A percentile compares a stretch with the other conserved stretches of the same genome.
These are phyloP conservation scores for Protophormia terraenovae DNA, from an alignment of 2,888 invertebrate species.

Conservation along the genomic window DNA sequence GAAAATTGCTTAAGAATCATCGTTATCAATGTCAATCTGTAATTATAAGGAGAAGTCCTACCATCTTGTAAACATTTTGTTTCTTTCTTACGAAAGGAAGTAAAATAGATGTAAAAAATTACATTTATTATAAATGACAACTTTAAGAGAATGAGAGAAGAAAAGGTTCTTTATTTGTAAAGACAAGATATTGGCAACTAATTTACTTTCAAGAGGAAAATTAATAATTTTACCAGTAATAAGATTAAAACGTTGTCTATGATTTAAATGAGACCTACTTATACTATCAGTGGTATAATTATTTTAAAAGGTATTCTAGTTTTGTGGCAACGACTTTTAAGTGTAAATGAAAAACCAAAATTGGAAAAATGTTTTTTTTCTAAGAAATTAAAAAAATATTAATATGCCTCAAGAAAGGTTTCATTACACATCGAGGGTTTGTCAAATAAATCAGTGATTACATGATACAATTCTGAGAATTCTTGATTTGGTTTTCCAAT, in stretches of 20 bases:
- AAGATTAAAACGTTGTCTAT: neutral
- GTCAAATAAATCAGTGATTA: no score
- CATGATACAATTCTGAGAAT: no score
- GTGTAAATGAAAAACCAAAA: no score
- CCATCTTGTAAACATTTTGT: neutral
- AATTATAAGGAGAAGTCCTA: slow-evolving; percentile 1
- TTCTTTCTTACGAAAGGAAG: neutral
- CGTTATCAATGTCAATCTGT: slow-evolving; percentile 10
- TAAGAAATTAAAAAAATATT: no score
- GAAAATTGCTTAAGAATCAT: slow-evolving; percentile 48
- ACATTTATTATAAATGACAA: neutral
- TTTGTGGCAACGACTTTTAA: no score
- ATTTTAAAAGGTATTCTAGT: no score
- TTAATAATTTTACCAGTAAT: neutral
- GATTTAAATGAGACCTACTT: no score
- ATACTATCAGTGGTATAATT: no score
- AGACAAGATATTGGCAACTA: neutral
- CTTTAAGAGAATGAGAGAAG: neutral
- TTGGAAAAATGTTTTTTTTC: no score
- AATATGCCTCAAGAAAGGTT: no score
- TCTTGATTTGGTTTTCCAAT: no score
- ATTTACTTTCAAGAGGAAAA: neutral
- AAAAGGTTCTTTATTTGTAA: neutral
- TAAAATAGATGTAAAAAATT: neutral
- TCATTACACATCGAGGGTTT: no score